Conservation (phyloP, 2,113 vertebrate genomes). For the Coryphaenoides rupestris region DNA sequence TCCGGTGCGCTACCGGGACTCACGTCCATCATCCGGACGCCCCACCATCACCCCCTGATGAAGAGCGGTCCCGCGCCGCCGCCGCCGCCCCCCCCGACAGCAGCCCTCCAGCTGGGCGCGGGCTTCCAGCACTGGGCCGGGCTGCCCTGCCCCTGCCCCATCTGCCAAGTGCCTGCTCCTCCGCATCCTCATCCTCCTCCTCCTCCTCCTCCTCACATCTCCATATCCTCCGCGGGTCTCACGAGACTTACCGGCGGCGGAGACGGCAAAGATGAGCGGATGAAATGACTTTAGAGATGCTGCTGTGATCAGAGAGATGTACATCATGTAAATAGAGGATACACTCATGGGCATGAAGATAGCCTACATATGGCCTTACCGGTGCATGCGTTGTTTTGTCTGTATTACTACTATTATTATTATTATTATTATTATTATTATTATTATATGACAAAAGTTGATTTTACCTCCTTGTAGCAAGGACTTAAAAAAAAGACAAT, state of each 20-base stretch:
- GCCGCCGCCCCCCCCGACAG: no score
- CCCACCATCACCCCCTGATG: conserved; percentile 87
- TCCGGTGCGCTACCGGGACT: conserved; percentile 82
- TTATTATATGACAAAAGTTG: conserved; percentile 59
- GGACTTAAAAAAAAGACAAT: conserved; percentile 61
- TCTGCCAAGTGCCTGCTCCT: conserved; percentile 98
- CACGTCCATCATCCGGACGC: conserved; percentile 83
- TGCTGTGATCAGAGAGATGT: conserved; percentile 3
- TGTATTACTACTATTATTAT: conserved; percentile 64
- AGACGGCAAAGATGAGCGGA: conserved; percentile 81
- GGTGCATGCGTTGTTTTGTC: conserved; percentile 78
- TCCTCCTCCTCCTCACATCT: conserved; percentile 83
- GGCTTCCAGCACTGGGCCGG: conserved; percentile 97
- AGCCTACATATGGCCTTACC: conserved; percentile 48
- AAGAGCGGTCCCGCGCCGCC: conserved; percentile 83
- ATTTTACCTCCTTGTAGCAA: conserved; percentile 76
- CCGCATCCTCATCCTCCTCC: no score
- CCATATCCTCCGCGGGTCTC: conserved; percentile 82
- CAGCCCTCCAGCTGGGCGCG: conserved; percentile 81
- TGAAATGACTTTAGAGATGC: conserved; percentile 80
- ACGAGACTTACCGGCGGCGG: conserved; percentile 83
- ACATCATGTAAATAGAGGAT: conserved; percentile 51
- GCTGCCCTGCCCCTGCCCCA: conserved; percentile 93
- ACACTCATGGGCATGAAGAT: conserved; percentile 53
- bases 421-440: no score